Evolutionary conservation across 2,113 vertebrate genomes (phyloP).

Genomic region (Motacilla tschutschensis): DNA sequence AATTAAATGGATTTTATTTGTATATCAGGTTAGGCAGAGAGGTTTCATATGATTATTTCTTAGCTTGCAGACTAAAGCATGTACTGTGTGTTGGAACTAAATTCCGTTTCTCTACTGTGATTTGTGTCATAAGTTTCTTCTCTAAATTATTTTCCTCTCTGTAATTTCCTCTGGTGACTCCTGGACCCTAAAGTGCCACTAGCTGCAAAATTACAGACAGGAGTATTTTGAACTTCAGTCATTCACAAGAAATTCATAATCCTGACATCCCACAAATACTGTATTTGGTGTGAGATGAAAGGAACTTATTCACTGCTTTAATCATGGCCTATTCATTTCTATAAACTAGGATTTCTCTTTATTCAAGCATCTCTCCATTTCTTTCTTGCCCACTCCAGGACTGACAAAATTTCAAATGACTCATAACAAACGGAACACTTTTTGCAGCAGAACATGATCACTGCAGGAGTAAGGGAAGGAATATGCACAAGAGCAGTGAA

Average conservation of each 20-base stretch:
- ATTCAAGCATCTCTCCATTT: not conserved
- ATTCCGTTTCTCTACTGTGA: not conserved
- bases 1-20: not conserved
- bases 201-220: not conserved
- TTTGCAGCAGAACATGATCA: not conserved
- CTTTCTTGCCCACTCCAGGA: not conserved
- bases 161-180: slow-evolving; percentile 6
- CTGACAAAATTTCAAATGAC: not conserved
- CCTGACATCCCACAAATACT: not conserved
- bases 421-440: not conserved
- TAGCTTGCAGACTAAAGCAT: not conserved
- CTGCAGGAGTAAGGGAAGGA: not conserved
- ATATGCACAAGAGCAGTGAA: not conserved
- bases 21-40: not conserved
- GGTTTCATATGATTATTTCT: not conserved
- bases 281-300: slow-evolving; percentile 23
- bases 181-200: not conserved
- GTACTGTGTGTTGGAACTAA: not conserved
- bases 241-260: not conserved
- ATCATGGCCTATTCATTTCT: not conserved
- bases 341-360: not conserved
- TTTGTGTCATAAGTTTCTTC: not conserved
- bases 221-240: slow-evolving; percentile 16
- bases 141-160: not conserved
- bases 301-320: slow-evolving; percentile 12